Percentiles rank a stretch among this genome's conserved stretches.
These are phyloP conservation scores for Muscicapa striata DNA, from an alignment of 2,797 vertebrate genomes.

Conservation along the genomic window DNA sequence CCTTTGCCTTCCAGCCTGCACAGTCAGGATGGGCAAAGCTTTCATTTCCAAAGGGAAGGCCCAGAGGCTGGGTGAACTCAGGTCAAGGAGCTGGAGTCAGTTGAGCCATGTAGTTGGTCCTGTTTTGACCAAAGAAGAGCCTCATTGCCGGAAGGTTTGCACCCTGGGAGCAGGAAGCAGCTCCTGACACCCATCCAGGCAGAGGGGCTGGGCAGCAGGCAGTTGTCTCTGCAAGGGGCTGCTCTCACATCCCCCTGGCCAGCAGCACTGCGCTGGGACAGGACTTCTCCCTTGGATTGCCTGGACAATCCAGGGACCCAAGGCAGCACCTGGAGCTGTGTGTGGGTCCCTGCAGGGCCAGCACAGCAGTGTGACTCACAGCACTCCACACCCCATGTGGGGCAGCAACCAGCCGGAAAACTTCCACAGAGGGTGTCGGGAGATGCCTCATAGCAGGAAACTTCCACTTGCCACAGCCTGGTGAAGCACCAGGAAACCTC, in stretches of 20 bases:
- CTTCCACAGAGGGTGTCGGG: background rate
- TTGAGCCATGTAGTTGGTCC: background rate
- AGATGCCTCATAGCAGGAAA: constrained; percentile 51
- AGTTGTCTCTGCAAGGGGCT: background rate
- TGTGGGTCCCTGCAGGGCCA: rapidly evolving
- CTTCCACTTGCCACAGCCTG: background rate
- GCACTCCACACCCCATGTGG: background rate
- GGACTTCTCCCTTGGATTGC: background rate
- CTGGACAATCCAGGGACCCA: background rate
- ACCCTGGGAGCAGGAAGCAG: background rate
- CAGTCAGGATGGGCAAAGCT: background rate
- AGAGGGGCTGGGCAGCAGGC: background rate
- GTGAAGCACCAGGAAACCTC: constrained; percentile 37
- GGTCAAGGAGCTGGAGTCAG: background rate
- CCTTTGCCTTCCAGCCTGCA: background rate
- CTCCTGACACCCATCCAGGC: background rate
- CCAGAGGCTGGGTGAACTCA: constrained; percentile 6
- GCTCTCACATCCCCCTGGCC: rapidly evolving
- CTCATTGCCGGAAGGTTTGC: background rate
- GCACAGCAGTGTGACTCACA: background rate
- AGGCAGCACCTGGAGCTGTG: background rate
- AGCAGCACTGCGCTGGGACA: rapidly evolving
- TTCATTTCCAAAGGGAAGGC: constrained; percentile 10
- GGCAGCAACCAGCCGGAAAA: background rate
- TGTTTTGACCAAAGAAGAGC: constrained; percentile 4